Base-by-base conservation (phyloP, 2,113 vertebrate genomes). In the Balaeniceps rex region DNA sequence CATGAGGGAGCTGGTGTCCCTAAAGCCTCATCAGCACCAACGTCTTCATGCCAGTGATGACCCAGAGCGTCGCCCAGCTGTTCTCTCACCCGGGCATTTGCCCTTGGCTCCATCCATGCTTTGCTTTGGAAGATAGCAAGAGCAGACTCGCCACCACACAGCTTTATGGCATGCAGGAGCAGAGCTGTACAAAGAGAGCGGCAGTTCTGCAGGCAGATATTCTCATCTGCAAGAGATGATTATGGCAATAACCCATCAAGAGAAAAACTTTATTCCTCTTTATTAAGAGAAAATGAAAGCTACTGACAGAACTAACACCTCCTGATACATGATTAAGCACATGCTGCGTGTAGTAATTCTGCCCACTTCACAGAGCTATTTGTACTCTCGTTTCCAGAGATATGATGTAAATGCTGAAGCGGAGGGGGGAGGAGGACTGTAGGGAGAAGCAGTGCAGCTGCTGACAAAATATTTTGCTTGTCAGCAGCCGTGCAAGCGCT, bases 401-500 rank as follows among this genome's bases (percentile, higher is more conserved):
- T 74, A 23, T 47, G 86, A 93, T 92, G 91, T 75, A 87, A 93
- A 94, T 25, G 23, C 71, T 13, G 22, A 76, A 71, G 64, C 2
- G 2, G 49, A 34, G 38, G 29, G 47, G 70, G 57, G 57, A 69
- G 38, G 23, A 88, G 21, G 58, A 22, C 52, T 34, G 64, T 6
- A 72, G 49, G 79, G 78, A 70, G 93, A 65, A 88, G 58, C 12
- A 24, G n/a, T 1, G 75, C 75, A 93, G 92, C 88, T 90, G 93
- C 83, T 54, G 86, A 40, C 66, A 60, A 68, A 96, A 66, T 46
- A 74, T 91, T 86, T 58, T 22, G 49, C 91, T 81, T 54, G 52
- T 86, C 85, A 86, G 92, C 77, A 86, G 74, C 80, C 31, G 2
- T 11, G 1, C 66, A 40, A 69, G 14, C 0, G 4, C 76, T 29